These are phyloP conservation scores for Macaria notata DNA, from an alignment of 2,888 invertebrate species.

Conservation along the genomic window DNA sequence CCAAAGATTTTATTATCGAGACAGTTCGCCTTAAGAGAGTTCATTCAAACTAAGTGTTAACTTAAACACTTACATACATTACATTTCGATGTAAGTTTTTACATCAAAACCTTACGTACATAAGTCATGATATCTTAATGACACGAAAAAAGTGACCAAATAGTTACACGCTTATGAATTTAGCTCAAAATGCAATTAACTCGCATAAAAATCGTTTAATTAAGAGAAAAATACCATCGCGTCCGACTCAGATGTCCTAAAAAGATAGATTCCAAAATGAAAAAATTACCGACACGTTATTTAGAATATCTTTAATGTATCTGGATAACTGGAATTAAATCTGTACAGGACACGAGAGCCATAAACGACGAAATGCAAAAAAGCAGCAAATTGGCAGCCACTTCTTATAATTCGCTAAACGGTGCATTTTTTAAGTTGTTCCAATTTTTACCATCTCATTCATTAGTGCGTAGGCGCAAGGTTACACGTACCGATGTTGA, in stretches of 20 bases:
- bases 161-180: constrained; percentile 6
- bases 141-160: background rate
- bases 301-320: background rate
- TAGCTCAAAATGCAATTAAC: constrained; percentile 5
- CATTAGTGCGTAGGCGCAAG: constrained; percentile 20
- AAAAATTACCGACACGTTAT: constrained; percentile 16
- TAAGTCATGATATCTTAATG: background rate
- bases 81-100: no score
- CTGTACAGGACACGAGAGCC: constrained; percentile 25
- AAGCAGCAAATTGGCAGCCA: constrained; percentile 14
- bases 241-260: background rate
- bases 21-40: no score
- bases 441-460: constrained; percentile 26
- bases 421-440: constrained; percentile 25
- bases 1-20: no score
- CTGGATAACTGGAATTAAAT: constrained; percentile 15
- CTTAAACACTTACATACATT: no score
- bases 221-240: constrained; percentile 3
- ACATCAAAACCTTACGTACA: no score
- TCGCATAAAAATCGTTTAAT: constrained; percentile 6
- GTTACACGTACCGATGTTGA: constrained; percentile 17
- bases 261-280: background rate
- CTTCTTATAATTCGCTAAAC: constrained; percentile 14
- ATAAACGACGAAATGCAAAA: constrained; percentile 24
- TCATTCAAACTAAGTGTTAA: no score